Conservation (phyloP, 2,888 invertebrate species). For the Candidula unifasciata region DNA sequence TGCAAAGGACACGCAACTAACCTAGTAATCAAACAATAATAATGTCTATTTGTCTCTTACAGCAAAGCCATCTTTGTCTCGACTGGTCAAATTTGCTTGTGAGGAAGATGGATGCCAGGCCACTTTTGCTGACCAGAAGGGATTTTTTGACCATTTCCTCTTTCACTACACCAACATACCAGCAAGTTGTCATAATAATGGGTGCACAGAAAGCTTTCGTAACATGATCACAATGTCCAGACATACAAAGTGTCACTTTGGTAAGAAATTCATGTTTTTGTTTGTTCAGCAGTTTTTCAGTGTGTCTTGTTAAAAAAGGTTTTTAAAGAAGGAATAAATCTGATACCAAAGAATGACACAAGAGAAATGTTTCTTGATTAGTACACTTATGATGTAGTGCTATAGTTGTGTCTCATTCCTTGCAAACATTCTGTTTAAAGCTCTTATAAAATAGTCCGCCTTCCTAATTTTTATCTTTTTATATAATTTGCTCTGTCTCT, state of each 20-base stretch:
- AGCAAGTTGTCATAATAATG: constrained; percentile 28
- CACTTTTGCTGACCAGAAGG: constrained; percentile 44
- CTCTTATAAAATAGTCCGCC: no score
- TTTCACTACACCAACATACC: constrained; percentile 45
- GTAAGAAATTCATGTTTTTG: constrained; percentile 3
- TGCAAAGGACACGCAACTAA: no score
- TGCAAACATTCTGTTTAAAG: no score
- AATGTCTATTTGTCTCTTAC: background rate
- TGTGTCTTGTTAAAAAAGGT: background rate
- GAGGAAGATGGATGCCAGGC: constrained; percentile 44
- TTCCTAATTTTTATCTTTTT: no score
- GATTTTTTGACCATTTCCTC: constrained; percentile 49
- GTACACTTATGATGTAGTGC: no score
- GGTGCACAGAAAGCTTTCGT: constrained; percentile 31
- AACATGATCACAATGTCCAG: constrained; percentile 43
- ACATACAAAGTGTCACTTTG: constrained; percentile 41
- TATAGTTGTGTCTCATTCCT: no score
- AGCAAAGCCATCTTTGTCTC: constrained; percentile 38
- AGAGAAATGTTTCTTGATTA: no score
- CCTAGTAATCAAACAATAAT: background rate
- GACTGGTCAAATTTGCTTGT: constrained; percentile 25
- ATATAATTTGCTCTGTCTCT: no score
- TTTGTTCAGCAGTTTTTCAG: background rate
- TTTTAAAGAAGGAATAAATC: no score
- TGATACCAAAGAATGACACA: no score